These are phyloP conservation scores for Drosophila maculinotata DNA, from an alignment of 2,888 invertebrate genomes.

Conservation along the genomic window DNA sequence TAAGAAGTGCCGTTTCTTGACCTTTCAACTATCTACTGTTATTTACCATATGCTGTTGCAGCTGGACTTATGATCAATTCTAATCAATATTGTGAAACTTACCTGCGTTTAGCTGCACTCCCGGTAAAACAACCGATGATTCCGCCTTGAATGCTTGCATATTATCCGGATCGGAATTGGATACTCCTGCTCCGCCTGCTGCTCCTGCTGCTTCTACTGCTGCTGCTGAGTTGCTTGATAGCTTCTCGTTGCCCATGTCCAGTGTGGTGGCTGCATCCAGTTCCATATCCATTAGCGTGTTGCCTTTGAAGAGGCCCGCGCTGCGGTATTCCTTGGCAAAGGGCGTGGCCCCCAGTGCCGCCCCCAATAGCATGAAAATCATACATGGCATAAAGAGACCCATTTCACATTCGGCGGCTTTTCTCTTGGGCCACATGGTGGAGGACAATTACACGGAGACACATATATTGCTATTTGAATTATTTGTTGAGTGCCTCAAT, in stretches of 20 bases:
- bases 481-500: slow-evolving; percentile 65
- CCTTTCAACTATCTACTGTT: too few species aligned
- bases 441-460: slow-evolving; percentile 33
- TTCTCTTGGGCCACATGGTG: slow-evolving; percentile 55
- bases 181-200: slow-evolving; percentile 1
- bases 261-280: slow-evolving; percentile 62
- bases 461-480: slow-evolving; percentile 44
- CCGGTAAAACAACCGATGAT: slow-evolving; percentile 70
- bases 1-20: too few species aligned
- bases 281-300: slow-evolving; percentile 79
- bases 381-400: slow-evolving; percentile 18
- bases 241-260: slow-evolving; percentile 65
- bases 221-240: slow-evolving; percentile 33
- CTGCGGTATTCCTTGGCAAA: slow-evolving; percentile 77
- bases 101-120: slow-evolving; percentile 73
- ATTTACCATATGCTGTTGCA: too few species aligned
- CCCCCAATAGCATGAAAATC: slow-evolving; percentile 50
- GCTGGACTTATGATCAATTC: too few species aligned
- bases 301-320: slow-evolving; percentile 73
- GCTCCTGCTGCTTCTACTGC: not conserved
- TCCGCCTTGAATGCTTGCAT: slow-evolving; percentile 59
- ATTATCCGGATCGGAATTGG: slow-evolving; percentile 27
- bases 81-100: slow-evolving; percentile 30
- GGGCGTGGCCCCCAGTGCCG: slow-evolving; percentile 62
- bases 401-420: slow-evolving; percentile 54